Base-by-base conservation (phyloP, 2,113 vertebrate species). In the Vicugna pacos region DNA sequence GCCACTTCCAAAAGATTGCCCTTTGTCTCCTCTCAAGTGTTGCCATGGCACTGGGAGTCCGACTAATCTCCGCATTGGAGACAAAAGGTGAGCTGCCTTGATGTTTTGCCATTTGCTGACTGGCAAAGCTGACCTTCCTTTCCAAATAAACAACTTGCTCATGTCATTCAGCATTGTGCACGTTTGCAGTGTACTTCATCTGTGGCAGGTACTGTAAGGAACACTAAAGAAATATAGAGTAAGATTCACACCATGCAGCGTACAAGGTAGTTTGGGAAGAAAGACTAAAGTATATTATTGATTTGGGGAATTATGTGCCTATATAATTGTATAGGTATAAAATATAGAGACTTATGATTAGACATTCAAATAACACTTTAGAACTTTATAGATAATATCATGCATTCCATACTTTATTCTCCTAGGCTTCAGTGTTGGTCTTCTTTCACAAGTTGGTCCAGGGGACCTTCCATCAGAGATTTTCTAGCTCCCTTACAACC, bases 21-120 rank as follows among this genome's bases (percentile, higher is more conserved):
- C 99, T 98, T 89, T 99, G 99, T 98, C 99, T 99, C 73, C 98
- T 99, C 97, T 99, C 99, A 82, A 99, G 99, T 0, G 99, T 99
- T 83, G 99, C 99, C 98, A 99, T 99, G 99, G 99, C 99, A 82
- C 99, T 99, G 99, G 99, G 99, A n/a, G 98, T 99, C 2, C 99
- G 99, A 96, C 98, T 99, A 2, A 99, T 99, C 8, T 99, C 99
- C 94, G 99, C 99, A 98, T 99, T 99, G 10, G 99, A 99, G 98
- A 99, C 99, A 96, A 99, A 99, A 99, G 99, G 99, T 99, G 89
- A 99, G 98, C 26, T 11, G 5, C 52, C 6, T 54, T 22, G 14
- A 35, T 69, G 60, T 15, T 30, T 77, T 42, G 24, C 58, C 28
- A 3, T 26, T 22, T 22, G 54, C 13, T 30, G 38, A 65, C 8